Base-by-base conservation (phyloP, 2,797 vertebrate genomes). In the Gephyroberyx darwinii region DNA sequence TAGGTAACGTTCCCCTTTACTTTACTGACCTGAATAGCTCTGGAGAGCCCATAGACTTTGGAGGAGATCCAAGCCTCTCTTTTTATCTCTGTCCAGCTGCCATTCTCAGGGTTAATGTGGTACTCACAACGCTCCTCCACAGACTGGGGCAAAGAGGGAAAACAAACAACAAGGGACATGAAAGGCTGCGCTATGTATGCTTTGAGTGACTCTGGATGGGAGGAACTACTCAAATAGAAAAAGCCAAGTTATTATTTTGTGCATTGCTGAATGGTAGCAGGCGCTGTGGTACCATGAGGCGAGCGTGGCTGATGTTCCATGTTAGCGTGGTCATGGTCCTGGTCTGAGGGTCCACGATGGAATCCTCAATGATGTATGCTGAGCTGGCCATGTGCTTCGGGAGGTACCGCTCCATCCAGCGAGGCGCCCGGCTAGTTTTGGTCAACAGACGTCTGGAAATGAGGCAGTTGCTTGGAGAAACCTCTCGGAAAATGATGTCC, bases 41-140 rank as follows among this genome's bases (percentile, higher is more conserved):
- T 94, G 7, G 96, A 96, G 77, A 99, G 94, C 0, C 97, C 97
- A 57, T 94, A 98, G 0, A 98, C 89, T 47, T 91, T 96, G 76
- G 97, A 97, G 37, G 97, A 96, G 75, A 99, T 95, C 97, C 97
- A 97, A 76, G 96, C 98, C 79, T 99, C 96, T 84, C 97, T 93
- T 83, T 93, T 95, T 81, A 99, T 94, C 88, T 98, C 95, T 0
- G 97, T 99, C 95, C 96, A 98, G 93, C 90, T 89, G 86, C 86
- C 93, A 80, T 98, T 97, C 65, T 98, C 96, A 0, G 94, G 88
- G 89, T 96, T 97, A 77, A 95, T 94, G 75, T 72, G 79, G 91
- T 98, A 98, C 81, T 94, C 86, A 3, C 97, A 99, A 5, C 95
- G 94, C 89, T 99, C 98, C 85, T 98, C 94, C 81, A 98, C 95